These are phyloP conservation scores for Eulemur rubriventer DNA, from an alignment of 2,797 vertebrate species.

Conservation along the genomic window DNA sequence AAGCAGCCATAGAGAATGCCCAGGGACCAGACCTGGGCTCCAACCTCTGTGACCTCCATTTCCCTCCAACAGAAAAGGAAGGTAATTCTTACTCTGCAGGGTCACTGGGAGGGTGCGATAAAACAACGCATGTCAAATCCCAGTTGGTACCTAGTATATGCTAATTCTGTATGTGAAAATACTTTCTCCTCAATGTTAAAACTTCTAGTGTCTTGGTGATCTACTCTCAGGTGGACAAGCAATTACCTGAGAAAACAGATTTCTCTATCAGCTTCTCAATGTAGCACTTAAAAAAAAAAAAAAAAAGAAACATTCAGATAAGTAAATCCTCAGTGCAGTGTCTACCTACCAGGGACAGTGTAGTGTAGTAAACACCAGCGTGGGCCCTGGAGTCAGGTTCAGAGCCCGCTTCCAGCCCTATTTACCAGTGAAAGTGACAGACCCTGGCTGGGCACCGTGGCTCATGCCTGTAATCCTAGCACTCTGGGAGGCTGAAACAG, in stretches of 20 bases:
- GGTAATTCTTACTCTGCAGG: neutral
- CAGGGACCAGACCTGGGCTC: neutral
- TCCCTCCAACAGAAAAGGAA: neutral
- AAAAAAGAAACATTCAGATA: neutral
- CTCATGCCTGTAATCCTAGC: no score
- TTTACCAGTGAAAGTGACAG: neutral
- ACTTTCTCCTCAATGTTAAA: neutral
- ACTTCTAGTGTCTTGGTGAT: neutral
- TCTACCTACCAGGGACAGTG: neutral
- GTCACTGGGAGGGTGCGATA: neutral
- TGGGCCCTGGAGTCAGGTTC: neutral
- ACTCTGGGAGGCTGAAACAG: no score
- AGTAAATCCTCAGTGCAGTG: neutral
- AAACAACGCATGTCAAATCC: neutral
- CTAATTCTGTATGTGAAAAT: neutral
- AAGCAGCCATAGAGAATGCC: neutral
- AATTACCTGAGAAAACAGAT: conserved; percentile 19
- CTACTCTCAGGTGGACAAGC: neutral
- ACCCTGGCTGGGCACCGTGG: no score
- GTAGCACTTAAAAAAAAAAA: neutral
- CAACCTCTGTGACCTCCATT: neutral
- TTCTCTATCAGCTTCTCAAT: conserved; percentile 25
- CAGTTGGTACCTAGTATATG: neutral
- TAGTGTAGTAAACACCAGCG: neutral
- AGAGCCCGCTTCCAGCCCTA: neutral